Percentiles rank a stretch among this genome's conserved stretches.
phyloP scores from a whole-genome alignment of 2,888 invertebrate species.

The Philereme vetulata region DNA sequence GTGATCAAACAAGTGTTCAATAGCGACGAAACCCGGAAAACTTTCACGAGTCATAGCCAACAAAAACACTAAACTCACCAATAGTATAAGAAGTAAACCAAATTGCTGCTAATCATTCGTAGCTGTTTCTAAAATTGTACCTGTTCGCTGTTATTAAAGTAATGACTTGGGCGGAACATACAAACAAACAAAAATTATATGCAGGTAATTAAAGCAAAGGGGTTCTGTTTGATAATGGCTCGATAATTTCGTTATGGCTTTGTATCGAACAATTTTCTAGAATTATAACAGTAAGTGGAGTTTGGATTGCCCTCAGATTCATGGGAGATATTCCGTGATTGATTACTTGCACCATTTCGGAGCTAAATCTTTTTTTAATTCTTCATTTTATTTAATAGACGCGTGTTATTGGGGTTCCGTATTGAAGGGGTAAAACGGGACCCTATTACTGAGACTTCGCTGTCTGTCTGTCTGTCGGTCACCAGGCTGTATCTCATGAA shows the following conservation, averaged over 20 bases:
- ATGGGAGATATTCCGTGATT: slow-evolving; percentile 62
- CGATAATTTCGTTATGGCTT: slow-evolving; percentile 70
- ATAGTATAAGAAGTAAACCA: slow-evolving; percentile 64
- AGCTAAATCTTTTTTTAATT: slow-evolving; percentile 34
- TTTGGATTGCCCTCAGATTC: slow-evolving; percentile 65
- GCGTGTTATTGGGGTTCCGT: slow-evolving; percentile 18
- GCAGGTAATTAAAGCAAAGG: slow-evolving; percentile 80
- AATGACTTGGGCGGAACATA: slow-evolving; percentile 69
- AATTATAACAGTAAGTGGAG: slow-evolving; percentile 70
- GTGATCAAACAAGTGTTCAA: slow-evolving; percentile 1
- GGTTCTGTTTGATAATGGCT: slow-evolving; percentile 76
- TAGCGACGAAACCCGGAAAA: slow-evolving; percentile 14
- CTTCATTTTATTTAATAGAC: slow-evolving; percentile 19
- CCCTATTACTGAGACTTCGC: too few species aligned
- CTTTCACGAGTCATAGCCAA: slow-evolving; percentile 35
- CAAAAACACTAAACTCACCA: slow-evolving; percentile 62
- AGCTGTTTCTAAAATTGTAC: slow-evolving; percentile 64
- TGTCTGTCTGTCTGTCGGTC: too few species aligned
- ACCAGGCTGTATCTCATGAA: too few species aligned
- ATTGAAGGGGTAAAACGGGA: too few species aligned
- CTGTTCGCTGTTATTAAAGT: slow-evolving; percentile 67
- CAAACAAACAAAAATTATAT: slow-evolving; percentile 79
- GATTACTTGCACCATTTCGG: slow-evolving; percentile 56
- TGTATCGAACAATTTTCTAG: slow-evolving; percentile 72
- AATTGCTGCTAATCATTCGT: slow-evolving; percentile 74